Percentiles rank a stretch among this genome's conserved stretches.
phyloP scores from a whole-genome alignment of 2,113 vertebrate species.

The Odocoileus virginianus region DNA sequence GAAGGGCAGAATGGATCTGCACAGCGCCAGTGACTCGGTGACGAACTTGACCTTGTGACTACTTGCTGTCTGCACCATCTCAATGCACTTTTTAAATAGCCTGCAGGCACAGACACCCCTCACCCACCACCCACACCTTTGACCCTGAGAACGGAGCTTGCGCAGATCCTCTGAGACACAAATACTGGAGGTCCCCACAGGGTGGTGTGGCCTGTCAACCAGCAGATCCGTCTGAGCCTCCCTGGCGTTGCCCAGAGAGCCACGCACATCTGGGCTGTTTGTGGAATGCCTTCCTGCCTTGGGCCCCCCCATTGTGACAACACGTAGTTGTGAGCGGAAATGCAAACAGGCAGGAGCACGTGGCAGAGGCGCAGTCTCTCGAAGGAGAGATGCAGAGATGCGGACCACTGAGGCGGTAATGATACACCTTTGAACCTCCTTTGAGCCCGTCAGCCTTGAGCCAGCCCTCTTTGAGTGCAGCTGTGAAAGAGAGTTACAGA shows the following conservation, averaged over 20 bases:
- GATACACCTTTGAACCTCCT: fast-evolving
- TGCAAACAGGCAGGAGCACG: fast-evolving
- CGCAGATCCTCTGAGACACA: fast-evolving
- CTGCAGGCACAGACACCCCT: fast-evolving
- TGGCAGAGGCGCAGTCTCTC: fast-evolving
- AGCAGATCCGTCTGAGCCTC: too few relatives aligned
- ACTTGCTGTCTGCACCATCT: neutral
- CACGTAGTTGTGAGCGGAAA: fast-evolving
- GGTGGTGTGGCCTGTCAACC: neutral
- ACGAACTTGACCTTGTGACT: neutral
- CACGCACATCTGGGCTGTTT: fast-evolving
- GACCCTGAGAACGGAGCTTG: too few relatives aligned
- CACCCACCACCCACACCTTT: neutral
- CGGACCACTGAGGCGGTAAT: fast-evolving
- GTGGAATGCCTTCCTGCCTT: fast-evolving
- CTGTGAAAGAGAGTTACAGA: neutral
- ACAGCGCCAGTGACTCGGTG: fast-evolving
- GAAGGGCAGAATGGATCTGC: neutral
- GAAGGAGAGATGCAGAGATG: fast-evolving
- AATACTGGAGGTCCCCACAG: neutral
- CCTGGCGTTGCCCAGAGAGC: neutral
- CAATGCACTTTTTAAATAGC: neutral
- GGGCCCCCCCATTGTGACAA: neutral
- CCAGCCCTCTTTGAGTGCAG: neutral
- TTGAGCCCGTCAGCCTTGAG: neutral